phyloP scores from a whole-genome alignment of 2,797 vertebrate genomes.

The Enteromius afrohamiltoni region DNA sequence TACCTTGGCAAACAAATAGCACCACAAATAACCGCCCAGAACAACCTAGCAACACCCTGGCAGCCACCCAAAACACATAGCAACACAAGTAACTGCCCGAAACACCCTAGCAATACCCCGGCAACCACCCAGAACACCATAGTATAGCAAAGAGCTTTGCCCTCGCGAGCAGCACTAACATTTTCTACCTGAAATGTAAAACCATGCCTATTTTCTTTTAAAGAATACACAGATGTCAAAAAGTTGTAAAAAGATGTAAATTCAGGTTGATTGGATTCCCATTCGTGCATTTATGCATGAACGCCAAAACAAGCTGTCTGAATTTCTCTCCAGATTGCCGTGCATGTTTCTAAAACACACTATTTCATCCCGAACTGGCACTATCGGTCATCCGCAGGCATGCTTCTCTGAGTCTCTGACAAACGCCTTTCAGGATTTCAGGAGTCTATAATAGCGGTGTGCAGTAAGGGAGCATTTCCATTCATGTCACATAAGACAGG shows the following conservation, averaged over 20 bases:
- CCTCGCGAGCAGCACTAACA: not conserved
- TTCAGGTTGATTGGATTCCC: not conserved
- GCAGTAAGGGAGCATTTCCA: slow-evolving; percentile 53
- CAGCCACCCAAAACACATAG: not conserved
- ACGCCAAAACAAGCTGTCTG: slow-evolving; percentile 26
- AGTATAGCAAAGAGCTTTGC: not conserved
- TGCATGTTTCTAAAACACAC: slow-evolving; percentile 39
- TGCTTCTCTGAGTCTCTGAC: slow-evolving; percentile 55
- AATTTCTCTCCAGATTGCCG: slow-evolving; percentile 1
- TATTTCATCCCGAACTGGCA: slow-evolving; percentile 47
- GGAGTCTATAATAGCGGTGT: slow-evolving; percentile 59
- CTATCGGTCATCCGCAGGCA: slow-evolving; percentile 54
- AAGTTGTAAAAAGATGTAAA: not conserved
- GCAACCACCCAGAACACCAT: not conserved
- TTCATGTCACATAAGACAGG: slow-evolving; percentile 57
- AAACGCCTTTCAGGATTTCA: slow-evolving; percentile 60
- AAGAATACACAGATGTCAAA: not conserved
- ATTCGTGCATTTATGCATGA: not conserved
- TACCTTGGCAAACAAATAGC: not conserved
- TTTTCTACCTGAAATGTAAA: not conserved
- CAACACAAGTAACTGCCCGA: not conserved
- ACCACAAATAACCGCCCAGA: not conserved
- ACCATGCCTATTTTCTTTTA: not conserved
- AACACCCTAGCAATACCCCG: not conserved
- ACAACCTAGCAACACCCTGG: not conserved